Evolutionary conservation across 2,888 invertebrate species (phyloP).

Genomic region (Lasioglossum vierecki): DNA sequence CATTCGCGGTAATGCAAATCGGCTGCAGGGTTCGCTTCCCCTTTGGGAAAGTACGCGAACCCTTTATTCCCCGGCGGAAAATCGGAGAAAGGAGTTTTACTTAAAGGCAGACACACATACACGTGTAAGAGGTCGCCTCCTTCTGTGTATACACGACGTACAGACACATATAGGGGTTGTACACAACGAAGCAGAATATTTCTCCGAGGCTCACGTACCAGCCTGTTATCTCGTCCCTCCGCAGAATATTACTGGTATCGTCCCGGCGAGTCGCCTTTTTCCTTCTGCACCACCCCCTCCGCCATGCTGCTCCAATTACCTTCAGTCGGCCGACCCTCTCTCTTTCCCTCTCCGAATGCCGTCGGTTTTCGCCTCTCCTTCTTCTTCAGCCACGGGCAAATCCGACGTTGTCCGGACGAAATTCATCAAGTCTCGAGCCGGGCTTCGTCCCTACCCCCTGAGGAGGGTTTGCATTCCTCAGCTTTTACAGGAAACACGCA

Average conservation of each 20-base stretch:
- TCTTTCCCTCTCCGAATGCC: neutral
- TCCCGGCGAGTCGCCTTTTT: conserved; percentile 61
- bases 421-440: conserved; percentile 63
- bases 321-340: conserved; percentile 28
- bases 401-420: conserved; percentile 66
- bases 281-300: conserved; percentile 19
- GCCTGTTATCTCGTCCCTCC: conserved; percentile 65
- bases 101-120: conserved; percentile 30
- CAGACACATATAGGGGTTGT: neutral
- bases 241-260: conserved; percentile 68
- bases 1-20: conserved; percentile 43
- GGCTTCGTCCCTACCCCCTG: neutral
- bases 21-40: conserved; percentile 18
- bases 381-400: conserved; percentile 47
- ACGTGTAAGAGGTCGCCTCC: neutral
- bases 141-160: neutral
- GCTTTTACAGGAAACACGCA: conserved; percentile 65
- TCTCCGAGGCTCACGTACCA: conserved; percentile 61
- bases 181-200: conserved; percentile 48
- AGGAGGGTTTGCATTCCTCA: conserved; percentile 61
- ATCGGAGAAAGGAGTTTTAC: conserved; percentile 58
- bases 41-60: conserved; percentile 13
- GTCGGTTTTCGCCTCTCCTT: neutral
- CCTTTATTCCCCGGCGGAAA: conserved; percentile 38
- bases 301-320: conserved; percentile 66